phyloP scores from a whole-genome alignment of 2,888 invertebrate genomes.

The Vanessa cardui region DNA sequence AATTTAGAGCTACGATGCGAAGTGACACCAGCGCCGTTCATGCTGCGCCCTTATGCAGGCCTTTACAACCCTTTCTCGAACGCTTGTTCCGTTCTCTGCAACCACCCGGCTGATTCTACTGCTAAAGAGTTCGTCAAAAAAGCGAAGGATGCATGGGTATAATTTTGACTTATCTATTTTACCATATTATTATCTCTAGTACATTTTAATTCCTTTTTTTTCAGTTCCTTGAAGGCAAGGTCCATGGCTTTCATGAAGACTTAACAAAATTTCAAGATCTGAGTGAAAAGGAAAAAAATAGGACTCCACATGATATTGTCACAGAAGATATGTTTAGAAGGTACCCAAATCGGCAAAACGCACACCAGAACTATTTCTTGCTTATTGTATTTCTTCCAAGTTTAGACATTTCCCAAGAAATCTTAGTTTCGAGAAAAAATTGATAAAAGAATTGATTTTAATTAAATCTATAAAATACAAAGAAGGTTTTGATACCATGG shows the following conservation, averaged over 20 bases:
- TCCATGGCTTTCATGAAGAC: constrained; percentile 64
- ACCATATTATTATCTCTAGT: too few relatives aligned
- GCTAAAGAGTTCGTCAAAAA: constrained; percentile 87
- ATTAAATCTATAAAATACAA: too few relatives aligned
- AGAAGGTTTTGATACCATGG: neutral
- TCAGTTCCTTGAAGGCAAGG: constrained; percentile 67
- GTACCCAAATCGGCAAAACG: constrained; percentile 45
- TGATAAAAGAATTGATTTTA: too few relatives aligned
- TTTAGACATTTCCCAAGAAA: too few relatives aligned
- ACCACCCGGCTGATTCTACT: constrained; percentile 90
- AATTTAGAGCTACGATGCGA: constrained; percentile 81
- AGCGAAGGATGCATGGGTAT: constrained; percentile 87
- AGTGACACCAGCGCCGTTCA: constrained; percentile 87
- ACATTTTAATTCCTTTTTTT: constrained; percentile 6
- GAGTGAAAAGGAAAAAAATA: constrained; percentile 68
- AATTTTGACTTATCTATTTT: too few relatives aligned
- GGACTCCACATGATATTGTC: constrained; percentile 84
- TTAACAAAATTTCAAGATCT: constrained; percentile 65
- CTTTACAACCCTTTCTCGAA: constrained; percentile 91
- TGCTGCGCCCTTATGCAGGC: constrained; percentile 90
- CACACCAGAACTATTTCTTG: neutral
- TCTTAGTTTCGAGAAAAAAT: too few relatives aligned
- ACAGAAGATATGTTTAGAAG: constrained; percentile 89
- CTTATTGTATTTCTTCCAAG: neutral
- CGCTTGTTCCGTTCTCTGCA: constrained; percentile 91